Evolutionary conservation across 2,888 invertebrate species (phyloP).

Genomic region (Callyntrura guangdongensis): DNA sequence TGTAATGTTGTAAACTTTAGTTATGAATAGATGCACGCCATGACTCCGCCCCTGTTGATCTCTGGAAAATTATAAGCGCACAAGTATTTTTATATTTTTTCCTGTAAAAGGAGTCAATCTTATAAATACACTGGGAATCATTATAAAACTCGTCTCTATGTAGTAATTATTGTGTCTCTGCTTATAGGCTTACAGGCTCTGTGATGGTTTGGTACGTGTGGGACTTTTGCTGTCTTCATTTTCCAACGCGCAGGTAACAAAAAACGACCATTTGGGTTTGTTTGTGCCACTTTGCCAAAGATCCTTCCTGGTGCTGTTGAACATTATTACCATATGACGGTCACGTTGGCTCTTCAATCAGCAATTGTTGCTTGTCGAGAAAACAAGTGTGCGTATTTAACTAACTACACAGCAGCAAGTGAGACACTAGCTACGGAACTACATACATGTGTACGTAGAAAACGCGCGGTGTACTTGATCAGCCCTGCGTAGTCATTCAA

Average conservation of each 20-base stretch:
- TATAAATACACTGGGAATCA: not conserved
- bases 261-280: not conserved
- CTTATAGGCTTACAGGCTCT: too few relatives aligned
- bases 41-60: not conserved
- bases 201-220: too few relatives aligned
- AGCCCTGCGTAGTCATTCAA: conserved; percentile 31
- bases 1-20: conserved; percentile 1
- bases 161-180: too few relatives aligned
- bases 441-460: not conserved
- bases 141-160: too few relatives aligned
- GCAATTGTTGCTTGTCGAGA: conserved; percentile 25
- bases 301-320: conserved; percentile 25
- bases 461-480: not conserved
- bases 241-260: conserved; percentile 15
- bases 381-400: conserved; percentile 24
- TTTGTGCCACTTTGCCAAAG: conserved; percentile 22
- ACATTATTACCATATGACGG: not conserved
- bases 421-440: not conserved
- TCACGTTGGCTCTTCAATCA: not conserved
- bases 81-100: not conserved
- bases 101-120: not conserved
- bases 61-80: conserved; percentile 7
- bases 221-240: not conserved
- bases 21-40: conserved; percentile 25
- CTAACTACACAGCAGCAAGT: not conserved